phyloP scores from a whole-genome alignment of 2,797 vertebrate genomes.

The Sebastolobus altivelis region DNA sequence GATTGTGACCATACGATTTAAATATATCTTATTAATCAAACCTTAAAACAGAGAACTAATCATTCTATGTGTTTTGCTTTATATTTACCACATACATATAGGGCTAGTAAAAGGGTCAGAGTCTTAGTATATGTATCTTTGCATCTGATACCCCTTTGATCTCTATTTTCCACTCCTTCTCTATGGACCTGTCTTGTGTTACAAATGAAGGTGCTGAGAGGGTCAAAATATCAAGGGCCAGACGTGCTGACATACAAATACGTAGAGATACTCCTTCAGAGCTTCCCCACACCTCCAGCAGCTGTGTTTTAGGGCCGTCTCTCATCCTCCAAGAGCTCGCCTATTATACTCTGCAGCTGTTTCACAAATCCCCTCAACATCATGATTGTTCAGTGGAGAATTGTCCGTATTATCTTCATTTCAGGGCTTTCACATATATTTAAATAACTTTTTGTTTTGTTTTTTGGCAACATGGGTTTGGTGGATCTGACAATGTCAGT shows the following conservation, averaged over 20 bases:
- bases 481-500: background rate
- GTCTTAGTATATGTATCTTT: conserved; percentile 4
- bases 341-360: conserved; percentile 55
- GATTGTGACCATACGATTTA: background rate
- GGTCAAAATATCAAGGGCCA: conserved; percentile 63
- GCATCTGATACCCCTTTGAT: conserved; percentile 61
- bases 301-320: conserved; percentile 49
- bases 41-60: background rate
- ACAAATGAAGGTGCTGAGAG: conserved; percentile 72
- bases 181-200: conserved; percentile 54
- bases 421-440: conserved; percentile 26
- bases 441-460: conserved; percentile 1
- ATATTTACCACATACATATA: conserved; percentile 20
- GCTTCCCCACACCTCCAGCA: conserved; percentile 52
- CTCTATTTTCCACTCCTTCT: conserved; percentile 30
- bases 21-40: background rate
- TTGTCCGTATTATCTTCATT: conserved; percentile 21
- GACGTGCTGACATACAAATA: conserved; percentile 51
- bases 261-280: conserved; percentile 35
- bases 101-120: background rate
- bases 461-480: conserved; percentile 1
- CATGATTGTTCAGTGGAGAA: conserved; percentile 23
- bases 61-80: background rate
- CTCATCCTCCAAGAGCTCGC: conserved; percentile 46
- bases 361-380: conserved; percentile 44